Base-by-base conservation (phyloP, 2,888 invertebrate genomes). In the Cheilosia vernalis region DNA sequence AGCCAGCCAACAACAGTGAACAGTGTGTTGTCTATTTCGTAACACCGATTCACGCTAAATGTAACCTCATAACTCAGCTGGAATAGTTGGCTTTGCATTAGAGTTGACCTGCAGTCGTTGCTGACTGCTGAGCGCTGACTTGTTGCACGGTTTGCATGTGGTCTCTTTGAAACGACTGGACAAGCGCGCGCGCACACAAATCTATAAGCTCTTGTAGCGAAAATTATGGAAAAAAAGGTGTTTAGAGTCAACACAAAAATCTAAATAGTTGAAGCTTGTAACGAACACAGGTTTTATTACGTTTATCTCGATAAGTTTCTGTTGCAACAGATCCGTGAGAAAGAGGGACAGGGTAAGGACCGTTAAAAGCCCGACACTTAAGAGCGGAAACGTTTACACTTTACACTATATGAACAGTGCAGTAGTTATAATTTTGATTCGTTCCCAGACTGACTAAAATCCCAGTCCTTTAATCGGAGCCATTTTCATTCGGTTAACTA, bases 41-140 rank as follows among this genome's bases (percentile, higher is more conserved):
- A 83, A 83, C 56, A 73, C 44, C 83, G 63, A 79, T 79, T 74
- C 83, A 83, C 61, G 79, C 72, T 83, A 63, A 83, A 83, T 74
- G 63, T 64, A 79, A 79, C 66, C 83, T 83, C 79, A 79, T 83
- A 83, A 83, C 63, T 83, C 67, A 83, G 58, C 61, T 79, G 27
- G 51, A 61, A 83, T 67, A 56, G 56, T 83, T 55, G 49, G 42
- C 79, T 72, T 40, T 61, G 61, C 67, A 63, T 73, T 63, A 42
- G 67, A 63, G 63, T 79, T 83, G 79, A 79, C 83, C 79, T 73
- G 73, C 56, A 79, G 58, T 78, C 30, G 78, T 33, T n/a, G 64
- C 40, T 53, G 64, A 9, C 47, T 42, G 30, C 44, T 67, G 42
- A 2, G 1, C 2, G 27, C 27, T 30, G 30, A 30, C 30, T 44